Evolutionary conservation across 2,888 invertebrate genomes (phyloP).

Genomic region (Drosophila rellima): DNA sequence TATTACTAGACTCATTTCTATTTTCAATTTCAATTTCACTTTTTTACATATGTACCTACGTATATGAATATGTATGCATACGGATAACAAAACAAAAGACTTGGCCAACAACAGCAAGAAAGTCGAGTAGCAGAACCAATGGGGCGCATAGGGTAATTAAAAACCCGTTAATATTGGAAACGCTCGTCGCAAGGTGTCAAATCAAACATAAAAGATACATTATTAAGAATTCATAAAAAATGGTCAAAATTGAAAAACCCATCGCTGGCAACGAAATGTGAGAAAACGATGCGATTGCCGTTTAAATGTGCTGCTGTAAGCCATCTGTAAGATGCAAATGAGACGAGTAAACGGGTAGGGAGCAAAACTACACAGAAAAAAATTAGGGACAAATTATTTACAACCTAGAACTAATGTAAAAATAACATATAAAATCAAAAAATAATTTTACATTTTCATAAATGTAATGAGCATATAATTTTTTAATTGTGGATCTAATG

Average conservation of each 20-base stretch:
- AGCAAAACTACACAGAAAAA: slow-evolving; percentile 24
- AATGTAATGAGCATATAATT: too few relatives aligned
- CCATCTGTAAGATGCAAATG: slow-evolving; percentile 65
- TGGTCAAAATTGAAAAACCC: slow-evolving; percentile 60
- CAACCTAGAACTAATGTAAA: too few relatives aligned
- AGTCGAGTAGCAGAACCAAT: slow-evolving; percentile 56
- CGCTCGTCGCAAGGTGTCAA: slow-evolving; percentile 77
- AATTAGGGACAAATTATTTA: too few relatives aligned
- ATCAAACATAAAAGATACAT: slow-evolving; percentile 81
- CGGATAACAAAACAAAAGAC: slow-evolving; percentile 48
- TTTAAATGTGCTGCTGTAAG: slow-evolving; percentile 64
- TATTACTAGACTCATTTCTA: slow-evolving; percentile 52
- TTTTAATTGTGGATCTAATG: too few relatives aligned
- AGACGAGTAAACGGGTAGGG: slow-evolving; percentile 21
- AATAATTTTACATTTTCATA: too few relatives aligned
- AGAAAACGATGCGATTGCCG: slow-evolving; percentile 52
- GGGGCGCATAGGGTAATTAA: slow-evolving; percentile 74
- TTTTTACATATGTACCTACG: slow-evolving; percentile 49
- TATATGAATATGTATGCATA: slow-evolving; percentile 19
- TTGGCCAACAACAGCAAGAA: slow-evolving; percentile 60
- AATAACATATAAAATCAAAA: too few relatives aligned
- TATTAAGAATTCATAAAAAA: slow-evolving; percentile 76
- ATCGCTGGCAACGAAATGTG: slow-evolving; percentile 60
- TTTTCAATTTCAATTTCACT: slow-evolving; percentile 82
- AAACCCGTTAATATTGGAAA: slow-evolving; percentile 78